Percentiles rank a stretch among this genome's conserved stretches.
Conservation (phyloP, 2,888 invertebrate genomes). For the Apamea crenata region DNA sequence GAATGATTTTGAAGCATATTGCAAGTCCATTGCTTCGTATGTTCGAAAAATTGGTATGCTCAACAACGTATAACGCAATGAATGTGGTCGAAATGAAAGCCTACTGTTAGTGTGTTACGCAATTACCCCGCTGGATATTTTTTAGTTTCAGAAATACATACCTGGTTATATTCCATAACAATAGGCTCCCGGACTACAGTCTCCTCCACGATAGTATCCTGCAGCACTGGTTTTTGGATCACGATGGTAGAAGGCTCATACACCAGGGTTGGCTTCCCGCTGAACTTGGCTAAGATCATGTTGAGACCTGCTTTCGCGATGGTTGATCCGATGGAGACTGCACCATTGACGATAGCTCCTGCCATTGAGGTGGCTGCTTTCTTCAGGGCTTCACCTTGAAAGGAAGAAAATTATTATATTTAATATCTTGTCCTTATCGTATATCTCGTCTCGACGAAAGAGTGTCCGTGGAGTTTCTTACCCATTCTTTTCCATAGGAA, state of each 20-base stretch:
- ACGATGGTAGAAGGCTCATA: constrained; percentile 30
- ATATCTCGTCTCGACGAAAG: no score
- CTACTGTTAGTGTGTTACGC: no score
- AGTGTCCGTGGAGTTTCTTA: no score
- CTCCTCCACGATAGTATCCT: constrained; percentile 19
- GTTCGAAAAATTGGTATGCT: no score
- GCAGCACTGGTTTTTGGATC: constrained; percentile 35
- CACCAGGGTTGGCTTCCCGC: constrained; percentile 10
- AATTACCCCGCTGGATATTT: neutral
- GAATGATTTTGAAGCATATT: no score
- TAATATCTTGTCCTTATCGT: no score
- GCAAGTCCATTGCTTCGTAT: no score
- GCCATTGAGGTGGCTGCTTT: constrained; percentile 42
- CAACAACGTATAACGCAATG: no score
- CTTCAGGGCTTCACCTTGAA: constrained; percentile 25
- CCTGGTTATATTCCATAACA: constrained; percentile 36
- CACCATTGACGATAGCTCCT: constrained; percentile 31
- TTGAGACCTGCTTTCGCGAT: constrained; percentile 48
- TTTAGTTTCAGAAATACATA: constrained; percentile 22
- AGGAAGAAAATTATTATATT: neutral
- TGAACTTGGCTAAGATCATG: constrained; percentile 38
- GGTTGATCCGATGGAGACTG: constrained; percentile 31
- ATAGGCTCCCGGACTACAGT: constrained; percentile 26
- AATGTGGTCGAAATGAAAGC: no score
- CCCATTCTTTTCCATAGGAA: no score